phyloP scores from a whole-genome alignment of 2,113 vertebrate genomes.

The Chloropsis cyanopogon region DNA sequence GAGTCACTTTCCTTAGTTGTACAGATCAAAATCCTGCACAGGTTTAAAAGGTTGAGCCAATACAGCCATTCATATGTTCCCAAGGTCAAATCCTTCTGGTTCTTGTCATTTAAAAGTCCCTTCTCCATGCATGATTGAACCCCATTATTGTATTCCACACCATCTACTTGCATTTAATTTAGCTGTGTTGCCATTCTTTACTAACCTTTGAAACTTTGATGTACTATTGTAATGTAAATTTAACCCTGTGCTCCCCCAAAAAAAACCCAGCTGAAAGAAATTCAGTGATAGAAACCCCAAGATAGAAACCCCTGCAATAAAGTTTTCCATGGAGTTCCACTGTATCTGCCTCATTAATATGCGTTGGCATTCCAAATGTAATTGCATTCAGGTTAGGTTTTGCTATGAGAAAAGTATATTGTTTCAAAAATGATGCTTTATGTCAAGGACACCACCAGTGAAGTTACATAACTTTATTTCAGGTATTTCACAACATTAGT shows the following conservation, averaged over 20 bases:
- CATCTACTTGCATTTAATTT: not conserved
- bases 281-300: not conserved
- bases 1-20: not conserved
- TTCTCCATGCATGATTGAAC: accelerated
- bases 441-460: not conserved
- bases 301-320: not conserved
- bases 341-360: not conserved
- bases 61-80: not conserved
- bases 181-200: not conserved
- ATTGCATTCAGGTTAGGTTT: not conserved
- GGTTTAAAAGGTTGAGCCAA: not conserved
- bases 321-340: not conserved
- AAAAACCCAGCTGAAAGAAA: not conserved
- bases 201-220: not conserved
- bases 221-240: not conserved
- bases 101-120: not conserved
- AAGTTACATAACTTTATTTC: not conserved
- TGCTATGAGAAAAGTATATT: not conserved
- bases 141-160: not conserved
- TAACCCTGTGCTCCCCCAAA: not conserved
- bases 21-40: not conserved
- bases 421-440: not conserved
- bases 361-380: not conserved
- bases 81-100: not conserved
- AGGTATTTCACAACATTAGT: not conserved